Conservation (phyloP, 2,888 invertebrate genomes). For the Linnaemya tessellans region DNA sequence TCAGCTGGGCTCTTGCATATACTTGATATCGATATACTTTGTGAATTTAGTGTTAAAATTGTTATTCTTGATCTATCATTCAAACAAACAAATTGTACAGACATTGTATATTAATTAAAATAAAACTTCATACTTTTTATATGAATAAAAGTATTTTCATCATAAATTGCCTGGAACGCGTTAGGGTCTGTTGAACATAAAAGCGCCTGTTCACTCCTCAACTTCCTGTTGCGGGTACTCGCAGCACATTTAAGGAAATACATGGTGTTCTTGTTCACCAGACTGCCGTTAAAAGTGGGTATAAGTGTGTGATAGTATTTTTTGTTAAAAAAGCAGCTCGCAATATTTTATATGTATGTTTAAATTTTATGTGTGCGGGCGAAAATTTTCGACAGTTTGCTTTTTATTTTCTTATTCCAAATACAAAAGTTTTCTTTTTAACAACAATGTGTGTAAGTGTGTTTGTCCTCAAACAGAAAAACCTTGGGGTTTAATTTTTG, state of each 20-base stretch:
- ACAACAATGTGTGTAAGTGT: conserved; percentile 34
- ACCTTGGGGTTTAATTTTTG: conserved; percentile 41
- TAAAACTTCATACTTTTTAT: too few relatives aligned
- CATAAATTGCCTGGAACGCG: too few relatives aligned
- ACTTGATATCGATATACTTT: too few relatives aligned
- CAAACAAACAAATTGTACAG: too few relatives aligned
- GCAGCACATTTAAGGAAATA: not conserved
- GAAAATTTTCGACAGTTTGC: conserved; percentile 9
- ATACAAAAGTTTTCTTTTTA: conserved; percentile 13
- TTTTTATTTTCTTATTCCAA: not conserved
- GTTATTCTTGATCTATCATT: too few relatives aligned
- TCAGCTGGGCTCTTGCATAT: too few relatives aligned
- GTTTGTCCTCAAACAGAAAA: conserved; percentile 7
- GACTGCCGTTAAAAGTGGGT: not conserved
- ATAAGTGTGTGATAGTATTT: not conserved
- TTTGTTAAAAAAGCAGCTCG: conserved; percentile 1
- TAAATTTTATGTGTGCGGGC: not conserved
- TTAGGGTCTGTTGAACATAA: not conserved
- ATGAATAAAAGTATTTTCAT: too few relatives aligned
- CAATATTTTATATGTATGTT: not conserved
- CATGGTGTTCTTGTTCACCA: conserved; percentile 2
- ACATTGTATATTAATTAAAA: too few relatives aligned
- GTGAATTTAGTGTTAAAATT: too few relatives aligned
- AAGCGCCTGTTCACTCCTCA: not conserved
- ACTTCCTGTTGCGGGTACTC: not conserved